Percentiles rank a stretch among this genome's conserved stretches.
Evolutionary conservation across 2,113 vertebrate species (phyloP).

Genomic region (Phaethon lepturus): DNA sequence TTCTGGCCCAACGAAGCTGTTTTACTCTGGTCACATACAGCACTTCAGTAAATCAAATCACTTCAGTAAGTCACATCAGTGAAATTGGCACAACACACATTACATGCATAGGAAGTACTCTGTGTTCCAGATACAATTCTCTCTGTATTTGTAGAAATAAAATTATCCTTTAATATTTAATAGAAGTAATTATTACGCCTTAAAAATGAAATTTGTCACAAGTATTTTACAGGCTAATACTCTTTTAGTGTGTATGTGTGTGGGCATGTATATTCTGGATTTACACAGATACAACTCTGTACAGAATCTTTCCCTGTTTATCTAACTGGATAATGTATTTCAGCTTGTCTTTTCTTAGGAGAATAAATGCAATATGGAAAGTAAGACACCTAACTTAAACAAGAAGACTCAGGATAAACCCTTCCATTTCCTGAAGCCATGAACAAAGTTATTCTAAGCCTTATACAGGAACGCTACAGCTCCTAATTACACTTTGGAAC

Average conservation of each 20-base stretch:
- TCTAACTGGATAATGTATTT: background rate
- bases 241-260: background rate
- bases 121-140: background rate
- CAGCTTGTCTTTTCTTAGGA: background rate
- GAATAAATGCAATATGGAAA: background rate
- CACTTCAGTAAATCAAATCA: background rate
- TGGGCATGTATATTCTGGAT: background rate
- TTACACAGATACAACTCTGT: background rate
- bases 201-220: background rate
- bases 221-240: background rate
- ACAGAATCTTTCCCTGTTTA: background rate
- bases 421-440: background rate
- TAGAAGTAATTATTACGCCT: background rate
- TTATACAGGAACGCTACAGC: background rate
- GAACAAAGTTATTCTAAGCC: background rate
- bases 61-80: background rate
- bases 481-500: background rate
- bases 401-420: background rate
- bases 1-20: background rate
- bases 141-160: background rate
- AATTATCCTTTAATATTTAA: constrained; percentile 4
- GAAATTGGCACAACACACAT: background rate
- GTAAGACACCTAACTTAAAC: background rate
- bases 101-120: background rate
- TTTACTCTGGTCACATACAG: background rate